Base-by-base conservation (phyloP, 1,140 invertebrate species). In the Drosophila kepulauana region DNA sequence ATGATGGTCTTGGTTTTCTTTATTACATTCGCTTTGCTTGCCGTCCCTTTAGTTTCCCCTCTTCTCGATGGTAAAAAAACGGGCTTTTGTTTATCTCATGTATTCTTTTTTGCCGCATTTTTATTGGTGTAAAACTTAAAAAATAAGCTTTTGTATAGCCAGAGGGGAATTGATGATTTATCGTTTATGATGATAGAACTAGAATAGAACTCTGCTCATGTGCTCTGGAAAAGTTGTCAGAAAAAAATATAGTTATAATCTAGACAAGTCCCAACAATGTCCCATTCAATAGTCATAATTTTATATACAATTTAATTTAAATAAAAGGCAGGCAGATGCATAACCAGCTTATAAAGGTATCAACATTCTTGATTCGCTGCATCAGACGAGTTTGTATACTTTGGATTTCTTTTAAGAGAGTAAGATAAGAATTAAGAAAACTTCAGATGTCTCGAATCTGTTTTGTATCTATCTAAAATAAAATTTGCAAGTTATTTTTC, bases 1-100 rank as follows among this genome's bases (percentile, higher is more conserved):
- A 85, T 85, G 78, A 85, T 85, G 81, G 82, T 85, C 81, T 75
- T 85, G 70, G 81, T 85, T 78, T 72, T 78, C 78, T 78, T 78
- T 75, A 75, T 75, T 78, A 84, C 73, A 77, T 81, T 75, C 79
- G 61, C 75, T 75, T 75, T 74, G 62, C 58, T 73, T 67, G 66
- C 51, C 51, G 56, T 43, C 52, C 63, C 58, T 64, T 41, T 33
- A 13, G 59, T 52, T 52, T 46, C 30, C 15, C 7, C n/a, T 6
- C 59, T 48, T 25, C 20, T 43, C 48, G 16, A 16, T 61, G 74
- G 61, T 66, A 38, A 11, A 61, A 64, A 75, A 75, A 81, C 57
- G 78, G 80, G 63, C 68, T 76, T 82, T 82, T 82, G 78, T 28
- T 63, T 6, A 1, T 48, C 7, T 16, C 13, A 4, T 20, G 16